Evolutionary conservation across 2,113 vertebrate genomes (phyloP).

Genomic region (Pagrus major): DNA sequence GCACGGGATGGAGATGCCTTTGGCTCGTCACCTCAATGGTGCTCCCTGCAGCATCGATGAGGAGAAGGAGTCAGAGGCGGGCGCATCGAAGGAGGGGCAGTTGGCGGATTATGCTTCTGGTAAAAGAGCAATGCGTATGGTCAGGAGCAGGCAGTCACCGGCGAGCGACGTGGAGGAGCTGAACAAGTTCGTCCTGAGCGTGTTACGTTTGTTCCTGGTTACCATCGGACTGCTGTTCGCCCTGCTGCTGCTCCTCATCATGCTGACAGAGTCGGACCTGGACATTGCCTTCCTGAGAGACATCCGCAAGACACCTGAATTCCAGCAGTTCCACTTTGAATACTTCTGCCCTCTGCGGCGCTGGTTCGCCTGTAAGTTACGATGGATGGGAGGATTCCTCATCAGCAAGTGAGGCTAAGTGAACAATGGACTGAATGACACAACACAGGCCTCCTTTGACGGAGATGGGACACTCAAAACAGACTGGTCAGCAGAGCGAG

Average conservation of each 20-base stretch:
- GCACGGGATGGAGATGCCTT: conserved; percentile 88
- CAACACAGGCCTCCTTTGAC: conserved; percentile 21
- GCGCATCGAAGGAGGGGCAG: conserved; percentile 78
- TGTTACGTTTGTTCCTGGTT: conserved; percentile 94
- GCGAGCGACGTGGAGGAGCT: conserved; percentile 88
- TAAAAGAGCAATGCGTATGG: conserved; percentile 83
- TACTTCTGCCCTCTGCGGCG: conserved; percentile 99
- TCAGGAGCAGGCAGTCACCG: conserved; percentile 62
- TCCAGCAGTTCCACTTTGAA: conserved; percentile 98
- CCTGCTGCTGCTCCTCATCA: conserved; percentile 94
- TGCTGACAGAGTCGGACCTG: conserved; percentile 97
- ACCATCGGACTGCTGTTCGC: conserved; percentile 94
- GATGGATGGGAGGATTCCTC: conserved; percentile 92
- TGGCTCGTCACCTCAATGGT: conserved; percentile 88
- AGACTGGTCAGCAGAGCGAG: conserved; percentile 22
- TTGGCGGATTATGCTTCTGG: conserved; percentile 77
- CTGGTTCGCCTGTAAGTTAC: conserved; percentile 97
- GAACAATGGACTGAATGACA: conserved; percentile 1
- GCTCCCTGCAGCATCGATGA: conserved; percentile 90
- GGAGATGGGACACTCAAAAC: conserved; percentile 17
- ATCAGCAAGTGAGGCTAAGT: conserved; percentile 86
- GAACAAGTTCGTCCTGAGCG: conserved; percentile 95
- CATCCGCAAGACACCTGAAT: conserved; percentile 97
- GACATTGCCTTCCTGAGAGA: conserved; percentile 96
- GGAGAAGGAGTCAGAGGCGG: conserved; percentile 86